A percentile compares a stretch with the other conserved stretches of the same genome.
Conservation (phyloP, 2,113 vertebrate species). For the Perca schrenkii region DNA sequence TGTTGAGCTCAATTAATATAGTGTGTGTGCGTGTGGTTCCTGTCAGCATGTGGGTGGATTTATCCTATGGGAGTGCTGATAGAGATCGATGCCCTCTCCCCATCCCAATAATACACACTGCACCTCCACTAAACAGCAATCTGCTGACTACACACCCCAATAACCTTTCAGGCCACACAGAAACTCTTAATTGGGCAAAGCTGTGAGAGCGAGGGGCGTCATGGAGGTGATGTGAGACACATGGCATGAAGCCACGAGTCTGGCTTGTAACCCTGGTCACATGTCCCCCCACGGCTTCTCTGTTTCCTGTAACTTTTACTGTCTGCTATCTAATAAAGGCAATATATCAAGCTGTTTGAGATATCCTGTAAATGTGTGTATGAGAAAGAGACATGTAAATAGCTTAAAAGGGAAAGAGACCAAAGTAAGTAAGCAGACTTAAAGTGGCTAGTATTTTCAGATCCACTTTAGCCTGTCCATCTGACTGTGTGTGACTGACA, state of each 20-base stretch:
- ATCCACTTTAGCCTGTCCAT: slow-evolving; percentile 44
- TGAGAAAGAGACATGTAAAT: slow-evolving; percentile 2
- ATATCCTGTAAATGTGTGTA: neutral
- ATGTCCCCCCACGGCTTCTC: neutral
- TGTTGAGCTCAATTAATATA: slow-evolving; percentile 31
- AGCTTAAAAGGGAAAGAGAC: slow-evolving; percentile 17
- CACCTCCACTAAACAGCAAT: slow-evolving; percentile 53
- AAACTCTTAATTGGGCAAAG: slow-evolving; percentile 49
- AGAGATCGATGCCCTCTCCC: slow-evolving; percentile 58
- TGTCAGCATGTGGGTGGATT: slow-evolving; percentile 58
- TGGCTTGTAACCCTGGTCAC: neutral
- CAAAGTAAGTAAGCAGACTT: slow-evolving; percentile 30
- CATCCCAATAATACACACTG: slow-evolving; percentile 54
- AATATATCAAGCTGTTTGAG: slow-evolving; percentile 16
- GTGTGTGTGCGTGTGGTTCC: slow-evolving; percentile 21
- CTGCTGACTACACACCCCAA: slow-evolving; percentile 59
- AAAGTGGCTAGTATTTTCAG: slow-evolving; percentile 21
- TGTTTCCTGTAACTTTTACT: slow-evolving; percentile 9
- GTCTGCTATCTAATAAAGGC: slow-evolving; percentile 2
- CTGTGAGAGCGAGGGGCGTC: slow-evolving; percentile 19
- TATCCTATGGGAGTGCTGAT: slow-evolving; percentile 54
- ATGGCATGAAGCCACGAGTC: neutral
- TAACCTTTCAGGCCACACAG: slow-evolving; percentile 44
- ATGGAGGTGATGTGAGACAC: slow-evolving; percentile 35
- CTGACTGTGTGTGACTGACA: slow-evolving; percentile 50